A percentile compares a stretch with the other conserved stretches of the same genome.
Conservation (phyloP, 1,140 invertebrate species). For the Drosophila quadrilineata region DNA sequence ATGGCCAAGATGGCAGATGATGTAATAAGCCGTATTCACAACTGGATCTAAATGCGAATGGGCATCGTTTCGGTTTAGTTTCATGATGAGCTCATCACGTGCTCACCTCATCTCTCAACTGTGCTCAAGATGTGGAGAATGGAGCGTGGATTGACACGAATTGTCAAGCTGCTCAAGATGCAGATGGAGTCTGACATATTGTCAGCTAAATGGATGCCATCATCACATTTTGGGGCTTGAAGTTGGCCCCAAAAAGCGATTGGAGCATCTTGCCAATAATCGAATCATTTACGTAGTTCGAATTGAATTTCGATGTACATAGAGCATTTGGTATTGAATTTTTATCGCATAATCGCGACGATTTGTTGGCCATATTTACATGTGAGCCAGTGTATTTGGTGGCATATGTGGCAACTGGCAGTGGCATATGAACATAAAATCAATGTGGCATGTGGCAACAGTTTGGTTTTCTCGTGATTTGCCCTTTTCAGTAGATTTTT, state of each 20-base stretch:
- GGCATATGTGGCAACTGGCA: not conserved
- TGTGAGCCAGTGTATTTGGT: conserved; percentile 1
- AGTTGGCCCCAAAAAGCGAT: not conserved
- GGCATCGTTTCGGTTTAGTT: conserved; percentile 15
- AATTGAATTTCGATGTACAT: conserved; percentile 36
- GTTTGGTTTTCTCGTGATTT: too few relatives aligned
- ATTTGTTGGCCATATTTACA: conserved; percentile 16
- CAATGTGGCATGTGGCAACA: conserved; percentile 1
- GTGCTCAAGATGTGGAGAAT: not conserved
- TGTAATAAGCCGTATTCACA: conserved; percentile 31
- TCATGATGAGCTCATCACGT: conserved; percentile 39
- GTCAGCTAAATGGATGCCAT: conserved; percentile 14
- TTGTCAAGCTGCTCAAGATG: conserved; percentile 18
- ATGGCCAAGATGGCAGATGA: not conserved
- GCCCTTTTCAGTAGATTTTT: too few relatives aligned
- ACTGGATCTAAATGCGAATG: conserved; percentile 1
- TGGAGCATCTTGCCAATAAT: conserved; percentile 27
- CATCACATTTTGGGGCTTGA: not conserved
- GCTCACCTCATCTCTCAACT: conserved; percentile 14
- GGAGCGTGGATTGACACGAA: not conserved
- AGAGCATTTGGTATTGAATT: conserved; percentile 4
- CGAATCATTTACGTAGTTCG: conserved; percentile 39
- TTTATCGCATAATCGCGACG: conserved; percentile 42
- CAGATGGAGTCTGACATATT: conserved; percentile 17
- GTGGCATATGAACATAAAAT: conserved; percentile 7